phyloP scores from a whole-genome alignment of 2,797 vertebrate species.

The Leuciscus waleckii region DNA sequence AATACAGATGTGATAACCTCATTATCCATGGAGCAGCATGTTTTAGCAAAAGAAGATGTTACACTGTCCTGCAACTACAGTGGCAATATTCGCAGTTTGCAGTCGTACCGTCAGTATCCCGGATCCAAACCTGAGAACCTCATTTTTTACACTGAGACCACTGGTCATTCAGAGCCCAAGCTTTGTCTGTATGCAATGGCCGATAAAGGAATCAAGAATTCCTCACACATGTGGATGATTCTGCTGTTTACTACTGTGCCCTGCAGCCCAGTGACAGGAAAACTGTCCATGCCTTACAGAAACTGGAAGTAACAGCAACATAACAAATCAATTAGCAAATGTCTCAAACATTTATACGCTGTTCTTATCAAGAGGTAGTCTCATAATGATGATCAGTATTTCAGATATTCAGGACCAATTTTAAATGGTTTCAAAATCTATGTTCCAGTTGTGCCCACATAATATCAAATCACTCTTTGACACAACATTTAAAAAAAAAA shows the following conservation, averaged over 20 bases:
- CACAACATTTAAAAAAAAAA: too few relatives aligned
- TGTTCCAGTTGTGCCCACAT: too few relatives aligned
- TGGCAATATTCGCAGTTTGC: not conserved
- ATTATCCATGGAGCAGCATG: not conserved
- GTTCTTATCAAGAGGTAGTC: too few relatives aligned
- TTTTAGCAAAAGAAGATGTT: not conserved
- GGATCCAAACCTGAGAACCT: not conserved
- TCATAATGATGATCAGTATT: too few relatives aligned
- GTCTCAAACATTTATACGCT: too few relatives aligned
- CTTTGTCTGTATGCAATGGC: constrained; percentile 8
- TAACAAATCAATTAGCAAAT: too few relatives aligned
- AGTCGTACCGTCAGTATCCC: constrained; percentile 33
- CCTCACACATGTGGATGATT: constrained; percentile 45
- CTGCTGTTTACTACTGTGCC: constrained; percentile 36
- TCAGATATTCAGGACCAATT: too few relatives aligned
- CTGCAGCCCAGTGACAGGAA: constrained; percentile 37
- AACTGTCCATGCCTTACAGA: too few relatives aligned
- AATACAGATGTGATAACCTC: not conserved
- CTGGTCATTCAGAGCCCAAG: not conserved
- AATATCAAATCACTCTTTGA: too few relatives aligned
- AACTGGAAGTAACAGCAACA: too few relatives aligned
- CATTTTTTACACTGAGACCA: not conserved
- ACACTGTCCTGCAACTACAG: constrained; percentile 33
- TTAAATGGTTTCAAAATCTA: too few relatives aligned
- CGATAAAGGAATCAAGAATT: not conserved